Base-by-base conservation (phyloP, 2,888 invertebrate genomes). In the Andrena trimmerana region DNA sequence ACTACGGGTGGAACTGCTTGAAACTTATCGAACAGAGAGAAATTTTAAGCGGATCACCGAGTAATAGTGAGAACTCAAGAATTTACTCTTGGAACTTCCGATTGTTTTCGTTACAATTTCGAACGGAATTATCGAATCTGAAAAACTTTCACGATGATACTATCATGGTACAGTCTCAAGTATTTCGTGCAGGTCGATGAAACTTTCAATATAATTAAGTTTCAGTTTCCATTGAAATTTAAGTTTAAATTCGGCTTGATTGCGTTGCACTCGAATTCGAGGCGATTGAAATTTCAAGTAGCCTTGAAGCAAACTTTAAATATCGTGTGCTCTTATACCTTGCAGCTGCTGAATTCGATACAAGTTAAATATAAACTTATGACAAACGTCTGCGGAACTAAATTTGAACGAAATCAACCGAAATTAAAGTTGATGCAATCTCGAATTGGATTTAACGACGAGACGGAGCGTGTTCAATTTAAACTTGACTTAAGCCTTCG, bases 1-100 rank as follows among this genome's bases (percentile, higher is more conserved):
- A 66, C 59, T 59, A 29, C 60, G 50, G 42, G 67, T 60, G 66
- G 31, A 67, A 31, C 60, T 42, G 66, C 78, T 78, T 24, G 60
- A 74, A 67, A 74, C 74, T 78, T 62, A 74, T 67, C 33, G 50
- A 74, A 74, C 16, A 4, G 16, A 13, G 60, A 71, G 73, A 60
- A 73, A 73, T 73, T 73, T 78, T 33, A 48, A 67, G n/a, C 31
- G 24, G 33, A 63, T 63, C 10, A 42, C n/a, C 31, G 27, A 66
- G 20, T 20, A 27, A 13, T 6, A 7, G 6, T n/a, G 10, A 71
- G 67, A 42, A 62, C 24, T 52, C 59, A n/a, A 27, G 36, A 36
- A 33, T 57, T 67, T 69, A 50, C 13, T 50, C 20, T 16, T 5
- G 13, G 27, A 42, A 81, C 36, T 57, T 68, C 57, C 8, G 6